A percentile compares a stretch with the other conserved stretches of the same genome.
Conservation (phyloP, 2,113 vertebrate species). For the Eptesicus fuscus region DNA sequence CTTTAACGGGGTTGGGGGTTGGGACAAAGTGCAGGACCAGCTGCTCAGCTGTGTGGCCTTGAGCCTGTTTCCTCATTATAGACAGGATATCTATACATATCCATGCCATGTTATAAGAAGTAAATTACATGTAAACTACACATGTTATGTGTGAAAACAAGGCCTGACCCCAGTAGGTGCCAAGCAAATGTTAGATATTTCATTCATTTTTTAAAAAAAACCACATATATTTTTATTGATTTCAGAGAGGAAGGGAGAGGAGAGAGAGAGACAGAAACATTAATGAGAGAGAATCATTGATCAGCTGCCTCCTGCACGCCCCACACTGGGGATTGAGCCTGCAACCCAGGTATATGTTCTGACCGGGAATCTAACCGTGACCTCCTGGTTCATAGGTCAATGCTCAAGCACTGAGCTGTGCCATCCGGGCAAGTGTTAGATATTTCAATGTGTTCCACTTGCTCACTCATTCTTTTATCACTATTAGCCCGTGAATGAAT, state of each 20-base stretch:
- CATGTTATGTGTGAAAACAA: neutral
- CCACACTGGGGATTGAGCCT: too few species aligned
- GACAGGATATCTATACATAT: neutral
- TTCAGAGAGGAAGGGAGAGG: too few species aligned
- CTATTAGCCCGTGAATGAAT: neutral
- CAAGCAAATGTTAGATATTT: neutral
- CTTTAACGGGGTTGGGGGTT: neutral
- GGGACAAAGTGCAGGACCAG: neutral
- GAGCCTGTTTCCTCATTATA: neutral
- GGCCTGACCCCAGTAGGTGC: neutral
- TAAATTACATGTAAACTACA: neutral
- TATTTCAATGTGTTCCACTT: neutral
- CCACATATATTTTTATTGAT: too few species aligned
- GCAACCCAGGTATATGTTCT: too few species aligned
- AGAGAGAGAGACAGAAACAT: too few species aligned
- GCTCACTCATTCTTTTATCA: neutral
- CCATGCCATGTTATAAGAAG: neutral
- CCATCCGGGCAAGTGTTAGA: neutral
- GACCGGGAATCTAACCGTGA: too few species aligned
- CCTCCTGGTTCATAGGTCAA: too few species aligned
- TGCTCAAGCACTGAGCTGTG: too few species aligned
- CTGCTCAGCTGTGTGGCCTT: neutral
- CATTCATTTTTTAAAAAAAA: too few species aligned
- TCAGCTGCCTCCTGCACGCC: too few species aligned
- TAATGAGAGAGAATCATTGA: too few species aligned